A percentile compares a stretch with the other conserved stretches of the same genome.
Evolutionary conservation across 2,888 invertebrate species (phyloP).

Genomic region (Cylindroiulus punctatus): DNA sequence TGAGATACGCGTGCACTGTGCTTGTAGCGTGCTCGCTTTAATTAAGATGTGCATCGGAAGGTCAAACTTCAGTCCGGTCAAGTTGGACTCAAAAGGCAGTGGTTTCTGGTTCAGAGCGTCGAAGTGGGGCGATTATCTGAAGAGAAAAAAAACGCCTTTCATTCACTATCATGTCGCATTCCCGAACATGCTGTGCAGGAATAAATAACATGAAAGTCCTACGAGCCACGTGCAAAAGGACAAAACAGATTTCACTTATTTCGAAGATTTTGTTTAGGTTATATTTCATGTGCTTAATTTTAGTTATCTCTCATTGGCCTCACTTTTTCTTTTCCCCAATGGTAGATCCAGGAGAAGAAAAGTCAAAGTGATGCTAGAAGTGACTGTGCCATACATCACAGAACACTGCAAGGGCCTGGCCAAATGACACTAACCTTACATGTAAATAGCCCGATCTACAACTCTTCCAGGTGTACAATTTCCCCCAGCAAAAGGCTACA

Average conservation of each 20-base stretch:
- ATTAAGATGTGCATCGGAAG: neutral
- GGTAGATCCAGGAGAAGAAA: too few relatives aligned
- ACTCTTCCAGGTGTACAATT: constrained; percentile 19
- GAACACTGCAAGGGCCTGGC: constrained; percentile 22
- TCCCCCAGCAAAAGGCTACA: constrained; percentile 34
- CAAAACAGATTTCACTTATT: too few relatives aligned
- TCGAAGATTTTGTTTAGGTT: too few relatives aligned
- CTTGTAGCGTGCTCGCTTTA: neutral
- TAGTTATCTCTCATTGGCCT: neutral
- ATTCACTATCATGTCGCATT: too few relatives aligned
- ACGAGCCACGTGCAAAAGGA: too few relatives aligned
- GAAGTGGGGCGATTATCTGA: constrained; percentile 43
- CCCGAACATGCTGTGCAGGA: too few relatives aligned
- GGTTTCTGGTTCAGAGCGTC: constrained; percentile 48
- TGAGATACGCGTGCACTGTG: neutral
- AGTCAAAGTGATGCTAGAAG: neutral
- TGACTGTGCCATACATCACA: neutral
- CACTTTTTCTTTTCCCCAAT: neutral
- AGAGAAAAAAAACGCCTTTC: neutral
- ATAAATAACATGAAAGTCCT: too few relatives aligned
- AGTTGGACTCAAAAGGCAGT: constrained; percentile 50
- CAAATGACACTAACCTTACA: constrained; percentile 24
- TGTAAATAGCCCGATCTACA: constrained; percentile 4
- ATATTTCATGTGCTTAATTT: too few relatives aligned
- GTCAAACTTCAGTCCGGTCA: constrained; percentile 1